Evolutionary conservation across 2,888 invertebrate genomes (phyloP).

Genomic region (Corythucha ciliata): DNA sequence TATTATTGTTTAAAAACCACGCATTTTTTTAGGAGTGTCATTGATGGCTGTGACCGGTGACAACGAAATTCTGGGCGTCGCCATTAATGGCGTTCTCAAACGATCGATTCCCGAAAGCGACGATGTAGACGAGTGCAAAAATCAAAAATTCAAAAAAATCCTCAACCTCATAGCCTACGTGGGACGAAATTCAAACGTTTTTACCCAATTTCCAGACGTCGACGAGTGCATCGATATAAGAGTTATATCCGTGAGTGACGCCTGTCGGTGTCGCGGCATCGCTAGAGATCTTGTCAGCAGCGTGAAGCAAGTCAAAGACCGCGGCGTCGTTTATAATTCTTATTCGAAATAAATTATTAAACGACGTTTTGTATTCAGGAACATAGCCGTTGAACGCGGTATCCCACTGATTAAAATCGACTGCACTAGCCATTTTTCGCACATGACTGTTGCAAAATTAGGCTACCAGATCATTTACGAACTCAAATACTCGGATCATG

Average conservation of each 20-base stretch:
- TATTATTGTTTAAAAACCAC: no score
- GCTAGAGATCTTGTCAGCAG: conserved; percentile 54
- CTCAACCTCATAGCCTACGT: conserved; percentile 50
- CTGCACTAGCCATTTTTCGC: conserved; percentile 67
- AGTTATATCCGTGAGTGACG: conserved; percentile 56
- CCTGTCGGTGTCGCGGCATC: conserved; percentile 57
- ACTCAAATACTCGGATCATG: conserved; percentile 55
- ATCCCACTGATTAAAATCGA: conserved; percentile 57
- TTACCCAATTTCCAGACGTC: conserved; percentile 49
- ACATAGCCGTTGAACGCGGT: conserved; percentile 46
- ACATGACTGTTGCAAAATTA: conserved; percentile 57
- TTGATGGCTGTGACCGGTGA: conserved; percentile 52
- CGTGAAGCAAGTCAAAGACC: no score
- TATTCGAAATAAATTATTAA: no score
- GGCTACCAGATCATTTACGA: conserved; percentile 61
- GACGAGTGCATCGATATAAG: conserved; percentile 51
- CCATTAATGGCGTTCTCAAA: conserved; percentile 45
- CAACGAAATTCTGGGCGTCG: conserved; percentile 51
- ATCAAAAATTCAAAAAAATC: conserved; percentile 57
- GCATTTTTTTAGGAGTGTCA: conserved; percentile 42
- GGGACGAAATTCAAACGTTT: conserved; percentile 49
- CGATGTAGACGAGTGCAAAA: conserved; percentile 47
- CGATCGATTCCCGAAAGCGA: conserved; percentile 31
- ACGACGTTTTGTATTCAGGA: conserved; percentile 54
- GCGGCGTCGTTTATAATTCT: no score